Percentiles rank a stretch among this genome's conserved stretches.
Evolutionary conservation across 2,113 vertebrate genomes (phyloP).

Genomic region (Poeciliopsis prolifica): DNA sequence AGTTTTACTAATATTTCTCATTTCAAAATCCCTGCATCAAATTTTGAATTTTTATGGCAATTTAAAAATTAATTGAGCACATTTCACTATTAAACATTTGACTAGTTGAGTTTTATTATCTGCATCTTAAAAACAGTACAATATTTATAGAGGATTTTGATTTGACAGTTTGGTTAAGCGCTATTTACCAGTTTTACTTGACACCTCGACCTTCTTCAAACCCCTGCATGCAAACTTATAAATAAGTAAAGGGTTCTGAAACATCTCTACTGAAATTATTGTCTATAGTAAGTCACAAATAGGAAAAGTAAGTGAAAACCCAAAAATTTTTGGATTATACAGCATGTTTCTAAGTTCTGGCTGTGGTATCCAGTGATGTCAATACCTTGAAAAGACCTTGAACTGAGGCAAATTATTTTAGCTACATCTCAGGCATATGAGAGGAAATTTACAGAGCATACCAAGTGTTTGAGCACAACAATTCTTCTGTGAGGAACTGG

Average conservation of each 20-base stretch:
- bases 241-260: not conserved
- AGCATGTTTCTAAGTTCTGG: not conserved
- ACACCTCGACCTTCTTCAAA: too few species aligned
- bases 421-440: not conserved
- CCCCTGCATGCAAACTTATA: not conserved
- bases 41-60: not conserved
- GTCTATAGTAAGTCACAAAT: not conserved
- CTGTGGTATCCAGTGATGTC: not conserved
- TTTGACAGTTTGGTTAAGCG: not conserved
- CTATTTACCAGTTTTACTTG: too few species aligned
- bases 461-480: not conserved
- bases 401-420: not conserved
- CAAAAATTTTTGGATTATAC: not conserved
- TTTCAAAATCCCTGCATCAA: not conserved
- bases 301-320: not conserved
- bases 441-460: not conserved
- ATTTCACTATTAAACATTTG: not conserved
- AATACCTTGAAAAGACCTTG: not conserved
- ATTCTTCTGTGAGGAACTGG: conserved; percentile 24
- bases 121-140: not conserved
- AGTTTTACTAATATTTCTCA: too few species aligned
- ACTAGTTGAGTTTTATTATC: not conserved
- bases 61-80: not conserved
- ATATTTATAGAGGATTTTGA: not conserved
- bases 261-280: too few species aligned